phyloP scores from a whole-genome alignment of 2,888 invertebrate species.

The Hylaea fasciaria region DNA sequence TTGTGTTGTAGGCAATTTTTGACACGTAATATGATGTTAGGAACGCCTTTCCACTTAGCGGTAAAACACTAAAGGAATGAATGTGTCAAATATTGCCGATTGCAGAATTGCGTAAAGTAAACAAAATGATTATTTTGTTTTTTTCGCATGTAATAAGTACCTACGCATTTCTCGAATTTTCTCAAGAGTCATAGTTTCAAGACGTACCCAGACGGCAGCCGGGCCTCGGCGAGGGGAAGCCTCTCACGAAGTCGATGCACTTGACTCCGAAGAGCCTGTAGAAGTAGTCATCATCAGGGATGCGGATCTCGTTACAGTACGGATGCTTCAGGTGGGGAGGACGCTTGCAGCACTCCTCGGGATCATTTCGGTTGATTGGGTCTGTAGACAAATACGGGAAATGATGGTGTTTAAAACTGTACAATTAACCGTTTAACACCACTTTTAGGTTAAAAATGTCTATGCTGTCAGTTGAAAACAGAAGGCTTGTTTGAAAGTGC shows the following conservation, averaged over 20 bases:
- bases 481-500: too few relatives aligned
- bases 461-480: too few relatives aligned
- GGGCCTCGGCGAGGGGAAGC: conserved; percentile 93
- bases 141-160: too few relatives aligned
- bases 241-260: conserved; percentile 96
- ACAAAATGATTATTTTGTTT: too few relatives aligned
- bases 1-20: too few relatives aligned
- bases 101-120: too few relatives aligned
- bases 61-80: too few relatives aligned
- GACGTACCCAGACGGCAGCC: conserved; percentile 92
- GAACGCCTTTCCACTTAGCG: too few relatives aligned
- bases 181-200: not conserved
- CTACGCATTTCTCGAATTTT: too few relatives aligned
- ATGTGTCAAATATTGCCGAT: too few relatives aligned
- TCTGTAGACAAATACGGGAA: conserved; percentile 78
- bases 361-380: conserved; percentile 93
- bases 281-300: conserved; percentile 96
- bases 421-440: too few relatives aligned
- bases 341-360: conserved; percentile 94
- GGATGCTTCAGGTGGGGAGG: conserved; percentile 94
- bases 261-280: conserved; percentile 93
- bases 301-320: conserved; percentile 94
- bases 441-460: not conserved
- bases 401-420: not conserved
- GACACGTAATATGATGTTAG: too few relatives aligned